phyloP scores from a whole-genome alignment of 92 coral and sea anemone species.

The Phenganax stokvisi region DNA sequence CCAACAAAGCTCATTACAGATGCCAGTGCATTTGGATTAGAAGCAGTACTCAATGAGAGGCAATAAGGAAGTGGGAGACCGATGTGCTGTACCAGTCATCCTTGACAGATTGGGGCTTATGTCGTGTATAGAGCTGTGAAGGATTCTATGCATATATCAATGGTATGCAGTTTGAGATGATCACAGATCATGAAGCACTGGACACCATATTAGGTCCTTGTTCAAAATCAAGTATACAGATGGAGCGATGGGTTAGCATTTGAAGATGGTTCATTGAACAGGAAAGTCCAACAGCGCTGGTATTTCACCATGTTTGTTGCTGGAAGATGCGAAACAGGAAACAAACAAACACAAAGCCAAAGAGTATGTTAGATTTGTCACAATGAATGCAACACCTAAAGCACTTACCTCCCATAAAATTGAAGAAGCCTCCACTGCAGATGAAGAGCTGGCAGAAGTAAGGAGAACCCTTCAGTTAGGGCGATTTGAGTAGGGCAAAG shows the following conservation, averaged over 20 bases:
- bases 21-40: constrained; percentile 30
- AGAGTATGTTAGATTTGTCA: constrained; percentile 45
- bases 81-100: constrained; percentile 12
- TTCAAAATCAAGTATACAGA: background rate
- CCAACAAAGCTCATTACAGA: constrained; percentile 13
- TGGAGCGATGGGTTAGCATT: constrained; percentile 37
- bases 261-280: constrained; percentile 16
- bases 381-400: constrained; percentile 38
- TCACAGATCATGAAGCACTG: constrained; percentile 25
- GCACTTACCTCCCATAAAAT: constrained; percentile 41
- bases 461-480: constrained; percentile 14
- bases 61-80: constrained; percentile 22
- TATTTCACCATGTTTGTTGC: constrained; percentile 28
- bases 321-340: background rate
- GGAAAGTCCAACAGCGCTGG: constrained; percentile 34
- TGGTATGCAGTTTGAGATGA: constrained; percentile 14
- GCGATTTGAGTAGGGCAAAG: constrained; percentile 30
- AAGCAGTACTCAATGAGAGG: constrained; percentile 24
- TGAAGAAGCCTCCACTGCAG: constrained; percentile 34
- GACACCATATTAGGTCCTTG: constrained; percentile 19
- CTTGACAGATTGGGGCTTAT: constrained; percentile 34
- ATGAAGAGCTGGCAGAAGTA: constrained; percentile 23
- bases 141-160: constrained; percentile 8
- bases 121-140: constrained; percentile 32
- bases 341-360: constrained; percentile 19